Base-by-base conservation (phyloP, 2,797 vertebrate genomes). In the Pyrocephalus nanus region DNA sequence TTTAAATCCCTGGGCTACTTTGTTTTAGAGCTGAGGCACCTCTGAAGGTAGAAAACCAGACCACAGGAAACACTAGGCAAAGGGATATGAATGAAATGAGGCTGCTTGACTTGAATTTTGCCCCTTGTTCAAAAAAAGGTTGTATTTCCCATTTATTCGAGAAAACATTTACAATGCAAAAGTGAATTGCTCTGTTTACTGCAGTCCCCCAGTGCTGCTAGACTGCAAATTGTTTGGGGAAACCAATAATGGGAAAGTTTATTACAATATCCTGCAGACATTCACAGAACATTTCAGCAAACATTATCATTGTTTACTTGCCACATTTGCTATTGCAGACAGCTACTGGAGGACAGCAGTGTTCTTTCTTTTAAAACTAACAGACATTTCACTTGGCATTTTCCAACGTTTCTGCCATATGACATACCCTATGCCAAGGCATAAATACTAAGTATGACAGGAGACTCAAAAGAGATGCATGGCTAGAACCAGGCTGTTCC, bases 221-320 rank as follows among this genome's bases (percentile, higher is more conserved):
- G 79, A 72, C 47, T 91, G 90, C 43, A 88, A 78, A 94, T 54
- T 86, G 54, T 94, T 75, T 88, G 73, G 76, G 23, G 57, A 94
- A 90, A 84, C 51, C 58, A 93, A 58, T 86, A 88, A 86, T 45
- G 47, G 73, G 77, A 93, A 91, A 74, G 60, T 90, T 82, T 82
- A 88, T 83, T 86, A 62, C 66, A 85, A 57, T 83, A 86, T 87
- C 42, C 55, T 82, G 77, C 85, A 96, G 64, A 70, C 69, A 88
- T 83, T 72, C 57, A 17, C 55, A 82, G 72, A 93, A 87, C 53
- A 71, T 67, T 69, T 70, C 65, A 74, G 69, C 65, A 58, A 83
- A 69, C 51, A 43, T 53, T 55, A 93, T 82, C 69, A 55, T 47
- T 74, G 75, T 83, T 93, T 87, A 86, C 78, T 92, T 83, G 42